phyloP scores from a whole-genome alignment of 2,888 invertebrate genomes.

The Eledona agricola region DNA sequence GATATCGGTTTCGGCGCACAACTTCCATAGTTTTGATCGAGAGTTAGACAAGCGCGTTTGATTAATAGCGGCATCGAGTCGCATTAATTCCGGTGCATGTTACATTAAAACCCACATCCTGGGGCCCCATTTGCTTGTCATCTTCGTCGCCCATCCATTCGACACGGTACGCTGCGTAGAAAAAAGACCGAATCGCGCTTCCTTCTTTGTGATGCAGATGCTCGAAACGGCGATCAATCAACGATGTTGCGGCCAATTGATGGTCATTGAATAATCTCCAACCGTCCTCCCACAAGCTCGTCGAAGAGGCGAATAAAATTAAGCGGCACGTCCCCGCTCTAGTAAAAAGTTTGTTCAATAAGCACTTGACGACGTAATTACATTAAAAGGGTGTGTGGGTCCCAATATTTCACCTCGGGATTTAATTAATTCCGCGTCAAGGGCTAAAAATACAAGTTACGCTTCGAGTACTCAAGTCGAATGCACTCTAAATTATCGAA shows the following conservation, averaged over 20 bases:
- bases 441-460: slow-evolving; percentile 41
- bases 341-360: slow-evolving; percentile 38
- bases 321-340: slow-evolving; percentile 18
- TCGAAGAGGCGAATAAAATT: slow-evolving; percentile 21
- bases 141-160: slow-evolving; percentile 52
- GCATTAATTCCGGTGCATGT: slow-evolving; percentile 54
- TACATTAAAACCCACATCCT: slow-evolving; percentile 54
- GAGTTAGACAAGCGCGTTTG: slow-evolving; percentile 37
- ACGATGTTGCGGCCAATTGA: slow-evolving; percentile 27
- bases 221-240: slow-evolving; percentile 36
- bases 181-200: slow-evolving; percentile 31
- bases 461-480: slow-evolving; percentile 27
- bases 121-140: slow-evolving; percentile 51
- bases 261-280: slow-evolving; percentile 31
- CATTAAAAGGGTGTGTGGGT: slow-evolving; percentile 42
- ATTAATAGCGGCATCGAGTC: slow-evolving; percentile 40
- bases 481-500: slow-evolving; percentile 38
- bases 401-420: slow-evolving; percentile 41
- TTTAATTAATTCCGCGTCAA: slow-evolving; percentile 41
- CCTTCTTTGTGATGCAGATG: slow-evolving; percentile 36
- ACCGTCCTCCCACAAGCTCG: slow-evolving; percentile 9
- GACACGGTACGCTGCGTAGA: slow-evolving; percentile 49
- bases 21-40: slow-evolving; percentile 36
- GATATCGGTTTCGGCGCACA: slow-evolving; percentile 30
- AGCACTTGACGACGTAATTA: slow-evolving; percentile 42